Percentiles rank a stretch among this genome's conserved stretches.
Evolutionary conservation across 2,113 vertebrate genomes (phyloP).

Genomic region (Channa argus): DNA sequence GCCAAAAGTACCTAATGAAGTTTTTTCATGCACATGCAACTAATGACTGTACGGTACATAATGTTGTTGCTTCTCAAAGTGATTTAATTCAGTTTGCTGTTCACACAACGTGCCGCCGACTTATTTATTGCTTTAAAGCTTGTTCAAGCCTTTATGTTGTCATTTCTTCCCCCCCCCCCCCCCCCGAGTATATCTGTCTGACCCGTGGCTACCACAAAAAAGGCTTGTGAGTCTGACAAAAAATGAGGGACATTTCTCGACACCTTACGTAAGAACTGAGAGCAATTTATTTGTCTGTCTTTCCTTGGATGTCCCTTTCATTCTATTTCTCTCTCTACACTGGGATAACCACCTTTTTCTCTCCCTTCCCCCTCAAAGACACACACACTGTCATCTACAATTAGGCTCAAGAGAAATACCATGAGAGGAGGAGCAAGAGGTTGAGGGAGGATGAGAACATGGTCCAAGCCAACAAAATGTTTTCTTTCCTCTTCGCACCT

Average conservation of each 20-base stretch:
- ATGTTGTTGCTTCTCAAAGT: constrained; percentile 1
- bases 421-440: constrained; percentile 69
- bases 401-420: constrained; percentile 78
- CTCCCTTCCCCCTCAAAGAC: constrained; percentile 69
- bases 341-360: constrained; percentile 67
- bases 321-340: constrained; percentile 45
- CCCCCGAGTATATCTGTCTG: constrained; percentile 34
- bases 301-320: constrained; percentile 28
- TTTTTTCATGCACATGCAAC: no score
- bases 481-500: constrained; percentile 59
- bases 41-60: no score
- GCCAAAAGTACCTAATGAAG: no score
- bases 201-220: neutral
- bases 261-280: constrained; percentile 43
- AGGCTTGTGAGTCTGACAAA: constrained; percentile 14
- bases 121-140: constrained; percentile 49
- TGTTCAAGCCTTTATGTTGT: constrained; percentile 38
- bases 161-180: neutral
- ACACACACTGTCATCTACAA: constrained; percentile 75
- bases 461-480: constrained; percentile 44
- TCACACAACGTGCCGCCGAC: constrained; percentile 39
- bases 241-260: constrained; percentile 5
- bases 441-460: constrained; percentile 59
- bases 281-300: constrained; percentile 32
- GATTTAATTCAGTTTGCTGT: constrained; percentile 41